These are phyloP conservation scores for Drosophila athabasca DNA, from an alignment of 1,140 invertebrate species.

Conservation along the genomic window DNA sequence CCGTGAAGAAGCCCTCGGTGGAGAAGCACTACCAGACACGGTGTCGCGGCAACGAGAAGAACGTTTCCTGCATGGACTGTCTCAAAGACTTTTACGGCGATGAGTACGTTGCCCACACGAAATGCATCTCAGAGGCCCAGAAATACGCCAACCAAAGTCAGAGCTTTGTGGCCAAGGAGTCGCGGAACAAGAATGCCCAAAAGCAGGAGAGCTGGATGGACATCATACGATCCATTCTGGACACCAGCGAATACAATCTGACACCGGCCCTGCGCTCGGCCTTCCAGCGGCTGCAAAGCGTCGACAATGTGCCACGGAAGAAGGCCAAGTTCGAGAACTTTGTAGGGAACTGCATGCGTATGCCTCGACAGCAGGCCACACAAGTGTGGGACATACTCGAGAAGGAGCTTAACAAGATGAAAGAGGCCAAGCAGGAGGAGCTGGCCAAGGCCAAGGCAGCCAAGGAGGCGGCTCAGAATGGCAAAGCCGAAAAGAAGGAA, in stretches of 20 bases:
- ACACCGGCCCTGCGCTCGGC: constrained; percentile 86
- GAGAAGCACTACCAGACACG: constrained; percentile 93
- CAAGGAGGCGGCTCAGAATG: constrained; percentile 25
- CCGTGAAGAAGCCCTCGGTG: constrained; percentile 95
- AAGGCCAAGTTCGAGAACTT: constrained; percentile 94
- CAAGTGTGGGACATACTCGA: constrained; percentile 89
- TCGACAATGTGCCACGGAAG: constrained; percentile 96
- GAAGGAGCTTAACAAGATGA: constrained; percentile 86
- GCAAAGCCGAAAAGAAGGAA: too few relatives aligned
- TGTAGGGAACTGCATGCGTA: constrained; percentile 86
- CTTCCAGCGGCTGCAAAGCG: constrained; percentile 89
- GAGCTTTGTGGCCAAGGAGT: constrained; percentile 89
- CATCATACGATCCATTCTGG: constrained; percentile 90
- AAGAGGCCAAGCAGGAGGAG: constrained; percentile 73
- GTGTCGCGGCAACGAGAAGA: constrained; percentile 86
- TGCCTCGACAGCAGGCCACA: constrained; percentile 85
- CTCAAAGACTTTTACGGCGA: constrained; percentile 92
- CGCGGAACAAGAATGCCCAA: constrained; percentile 92
- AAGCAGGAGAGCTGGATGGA: constrained; percentile 96
- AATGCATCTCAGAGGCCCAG: constrained; percentile 95
- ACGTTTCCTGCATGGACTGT: constrained; percentile 95
- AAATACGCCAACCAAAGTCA: constrained; percentile 91
- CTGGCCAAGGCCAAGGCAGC: constrained; percentile 52
- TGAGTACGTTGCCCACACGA: constrained; percentile 92
- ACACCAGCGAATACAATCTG: constrained; percentile 85